Base-by-base conservation (phyloP, 64 coral and sea anemone species). In the Actinia tenebrosa region DNA sequence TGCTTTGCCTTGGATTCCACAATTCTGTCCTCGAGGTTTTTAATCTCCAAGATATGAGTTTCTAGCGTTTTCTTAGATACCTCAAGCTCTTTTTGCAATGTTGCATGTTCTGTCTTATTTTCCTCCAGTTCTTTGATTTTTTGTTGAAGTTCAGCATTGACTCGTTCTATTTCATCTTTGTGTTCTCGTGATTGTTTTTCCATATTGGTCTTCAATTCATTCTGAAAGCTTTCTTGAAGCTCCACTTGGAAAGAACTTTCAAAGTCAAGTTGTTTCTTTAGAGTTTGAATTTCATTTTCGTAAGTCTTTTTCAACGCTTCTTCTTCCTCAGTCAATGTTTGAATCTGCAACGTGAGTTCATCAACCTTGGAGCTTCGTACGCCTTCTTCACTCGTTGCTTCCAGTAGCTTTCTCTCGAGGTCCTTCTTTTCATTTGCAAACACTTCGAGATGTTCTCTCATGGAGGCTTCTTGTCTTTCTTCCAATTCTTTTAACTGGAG, bases 231-330 rank as follows among this genome's bases (percentile, higher is more conserved):
- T 69, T 71, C 88, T 82, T 93, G 91, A 44, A 97, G 89, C 60
- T 97, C 92, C 7, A 92, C 88, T 80, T 97, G 91, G 61, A 92
- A 97, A 26, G 85, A 89, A 45, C 77, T 97, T 79, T 97, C 94
- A 85, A 97, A 97, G 2, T 77, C 84, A 44, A 97, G 45, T 59
- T 97, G 94, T 43, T 97, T 92, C 68, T 97, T 92, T 1, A 97
- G 71, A 56, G 85, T 85, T 71, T 88, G 78, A 46, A 97, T 88
- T 61, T 97, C 86, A 10, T 93, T 90, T 86, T 97, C 91, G 82
- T 93, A 93, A 42, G 83, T 69, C 25, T 93, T 92, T 56, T 90
- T 96, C 17, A 93, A 68, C 20, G 37, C 50, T 80, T 97, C 79
- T 20, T 88, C 86, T 50, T 93, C 82, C 20, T 90, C 60, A 43